Evolutionary conservation across 1,140 invertebrate genomes (phyloP), one percentile per base, ranked within the genome.

Genomic region (Chrysopa pallens): DNA sequence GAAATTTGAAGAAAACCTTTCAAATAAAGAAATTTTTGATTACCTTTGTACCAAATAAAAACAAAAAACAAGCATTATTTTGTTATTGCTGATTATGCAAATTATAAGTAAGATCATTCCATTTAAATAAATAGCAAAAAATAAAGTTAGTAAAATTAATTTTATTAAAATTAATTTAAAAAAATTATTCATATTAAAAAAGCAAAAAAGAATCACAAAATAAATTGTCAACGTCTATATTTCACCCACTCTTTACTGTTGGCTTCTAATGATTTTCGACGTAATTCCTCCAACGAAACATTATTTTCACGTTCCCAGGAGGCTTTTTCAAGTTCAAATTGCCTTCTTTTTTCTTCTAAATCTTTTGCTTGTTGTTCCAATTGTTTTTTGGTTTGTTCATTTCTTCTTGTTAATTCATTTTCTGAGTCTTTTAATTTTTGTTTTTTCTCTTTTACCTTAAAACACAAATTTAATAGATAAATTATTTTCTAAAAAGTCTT

Each of bases 361-460:
- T 96, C 91, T 40, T 81, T 78, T 45, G 86, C 76, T 63, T 95
- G 88, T 51, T 85, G 77, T 60, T 92, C 86, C 36, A 93, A 66
- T 44, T 78, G 65, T 47, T 69, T 69, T 51, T 68, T 63, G 39
- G 68, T 72, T 13, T 66, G 69, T 53, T 76, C 74, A 54, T 78
- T 74, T 29, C 75, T 61, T 50, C 74, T 63, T 35, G 72, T 71
- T 55, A 78, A 51, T 59, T 96, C 91, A 45, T 78, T 68, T 64
- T 94, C 89, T 1, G 86, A 87, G 59, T 96, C 87, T 59, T 88
- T 88, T 37, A 96, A 64, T 60, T 93, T 93, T 52, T 88, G 84
- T 55, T 86, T 85, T 65, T 93, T 93, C 56, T 93, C 88, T 48
- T 84, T 78, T 3, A 93, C 90, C 31, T 33, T 9, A 33, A 33